These are phyloP conservation scores for Nyctalus aviator DNA, from an alignment of 2,797 vertebrate species.

Conservation along the genomic window DNA sequence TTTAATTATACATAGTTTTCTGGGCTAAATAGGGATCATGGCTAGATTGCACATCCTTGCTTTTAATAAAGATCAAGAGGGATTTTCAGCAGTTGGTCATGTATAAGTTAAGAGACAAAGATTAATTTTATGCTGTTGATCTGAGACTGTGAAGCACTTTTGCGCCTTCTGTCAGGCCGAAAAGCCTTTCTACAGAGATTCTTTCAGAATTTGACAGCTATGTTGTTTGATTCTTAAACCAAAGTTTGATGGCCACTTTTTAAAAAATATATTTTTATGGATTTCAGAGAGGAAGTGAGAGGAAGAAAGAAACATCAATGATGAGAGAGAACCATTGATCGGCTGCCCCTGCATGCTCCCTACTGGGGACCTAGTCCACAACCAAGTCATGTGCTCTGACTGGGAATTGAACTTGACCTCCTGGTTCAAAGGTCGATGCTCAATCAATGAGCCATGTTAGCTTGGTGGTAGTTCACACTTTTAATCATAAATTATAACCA, in stretches of 20 bases:
- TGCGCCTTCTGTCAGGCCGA: conserved; percentile 32
- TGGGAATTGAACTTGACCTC: too few relatives aligned
- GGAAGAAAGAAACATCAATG: too few relatives aligned
- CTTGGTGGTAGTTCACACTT: not conserved
- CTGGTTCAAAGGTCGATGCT: too few relatives aligned
- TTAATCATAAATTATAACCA: conserved; percentile 49
- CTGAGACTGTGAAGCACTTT: conserved; percentile 12
- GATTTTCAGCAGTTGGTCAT: conserved; percentile 39
- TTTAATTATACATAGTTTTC: not conserved
- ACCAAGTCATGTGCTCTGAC: too few relatives aligned
- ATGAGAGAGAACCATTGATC: too few relatives aligned
- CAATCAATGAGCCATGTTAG: too few relatives aligned
- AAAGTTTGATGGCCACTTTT: conserved; percentile 36
- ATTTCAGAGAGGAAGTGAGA: too few relatives aligned
- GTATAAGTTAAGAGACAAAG: conserved; percentile 9
- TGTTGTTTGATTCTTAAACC: conserved; percentile 54
- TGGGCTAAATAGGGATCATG: not conserved
- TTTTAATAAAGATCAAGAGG: conserved; percentile 42
- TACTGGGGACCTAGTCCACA: too few relatives aligned
- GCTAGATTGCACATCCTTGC: conserved; percentile 8
- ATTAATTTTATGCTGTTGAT: not conserved
- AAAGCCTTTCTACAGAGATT: conserved; percentile 49
- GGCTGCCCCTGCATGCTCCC: too few relatives aligned
- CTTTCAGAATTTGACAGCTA: not conserved
- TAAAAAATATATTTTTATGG: too few relatives aligned